Conservation (phyloP, 2,113 vertebrate species). For the Telmatochromis sp. region DNA sequence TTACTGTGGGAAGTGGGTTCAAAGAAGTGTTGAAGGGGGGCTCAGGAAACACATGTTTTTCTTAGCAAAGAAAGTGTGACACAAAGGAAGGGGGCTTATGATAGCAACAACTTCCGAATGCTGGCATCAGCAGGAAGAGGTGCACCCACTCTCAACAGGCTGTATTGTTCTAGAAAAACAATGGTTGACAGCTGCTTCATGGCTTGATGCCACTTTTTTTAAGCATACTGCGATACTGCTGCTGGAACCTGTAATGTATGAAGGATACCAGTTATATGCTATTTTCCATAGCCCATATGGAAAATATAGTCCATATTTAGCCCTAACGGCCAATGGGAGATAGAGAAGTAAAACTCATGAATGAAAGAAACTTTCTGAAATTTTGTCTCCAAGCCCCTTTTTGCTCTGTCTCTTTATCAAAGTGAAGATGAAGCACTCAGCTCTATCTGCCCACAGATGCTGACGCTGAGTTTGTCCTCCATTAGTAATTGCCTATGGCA, state of each 20-base stretch:
- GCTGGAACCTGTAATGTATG: background rate
- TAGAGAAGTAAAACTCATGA: background rate
- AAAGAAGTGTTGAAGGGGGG: background rate
- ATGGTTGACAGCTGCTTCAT: background rate
- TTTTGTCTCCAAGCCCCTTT: background rate
- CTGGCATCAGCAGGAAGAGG: constrained; percentile 35
- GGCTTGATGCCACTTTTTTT: background rate
- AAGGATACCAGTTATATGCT: background rate
- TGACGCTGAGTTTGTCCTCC: fast-evolving
- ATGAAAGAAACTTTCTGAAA: background rate
- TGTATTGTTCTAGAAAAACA: background rate
- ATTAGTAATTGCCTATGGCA: background rate
- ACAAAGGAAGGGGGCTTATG: constrained; percentile 8
- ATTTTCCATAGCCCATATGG: background rate
- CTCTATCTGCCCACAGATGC: background rate
- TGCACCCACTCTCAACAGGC: background rate
- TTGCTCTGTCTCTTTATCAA: background rate
- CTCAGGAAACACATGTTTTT: background rate
- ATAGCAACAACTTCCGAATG: constrained; percentile 54
- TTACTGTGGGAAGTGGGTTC: background rate
- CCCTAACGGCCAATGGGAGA: background rate
- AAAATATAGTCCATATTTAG: background rate
- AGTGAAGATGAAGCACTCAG: background rate
- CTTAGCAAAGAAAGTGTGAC: constrained; percentile 35
- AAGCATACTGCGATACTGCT: background rate